Conservation (phyloP, 2,113 vertebrate species). For the Girardinichthys multiradiatus region DNA sequence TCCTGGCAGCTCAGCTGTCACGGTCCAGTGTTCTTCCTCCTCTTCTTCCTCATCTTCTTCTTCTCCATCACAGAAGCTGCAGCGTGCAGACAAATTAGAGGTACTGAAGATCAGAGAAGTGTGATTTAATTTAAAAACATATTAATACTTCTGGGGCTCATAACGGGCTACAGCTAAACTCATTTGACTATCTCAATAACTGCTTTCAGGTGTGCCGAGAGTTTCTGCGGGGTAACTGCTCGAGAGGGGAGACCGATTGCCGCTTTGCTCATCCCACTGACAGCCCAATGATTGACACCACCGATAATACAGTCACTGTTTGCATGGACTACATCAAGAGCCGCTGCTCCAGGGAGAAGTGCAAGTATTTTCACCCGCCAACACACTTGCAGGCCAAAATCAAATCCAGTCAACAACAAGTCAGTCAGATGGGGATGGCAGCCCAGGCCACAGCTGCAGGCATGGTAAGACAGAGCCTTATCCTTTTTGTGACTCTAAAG, state of each 20-base stretch:
- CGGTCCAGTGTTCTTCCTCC: conserved; percentile 87
- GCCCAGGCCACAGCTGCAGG: conserved; percentile 92
- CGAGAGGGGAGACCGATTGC: conserved; percentile 95
- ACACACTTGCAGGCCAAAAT: conserved; percentile 99
- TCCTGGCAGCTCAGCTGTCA: conserved; percentile 88
- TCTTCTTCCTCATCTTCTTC: conserved; percentile 75
- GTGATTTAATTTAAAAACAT: conserved; percentile 7
- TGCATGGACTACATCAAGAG: conserved; percentile 99
- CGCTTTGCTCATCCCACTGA: conserved; percentile 95
- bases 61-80: conserved; percentile 91
- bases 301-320: conserved; percentile 96
- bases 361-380: conserved; percentile 99
- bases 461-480: conserved; percentile 84
- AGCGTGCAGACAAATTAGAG: conserved; percentile 95
- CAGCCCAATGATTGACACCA: conserved; percentile 96
- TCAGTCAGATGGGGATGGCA: conserved; percentile 89
- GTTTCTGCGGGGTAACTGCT: conserved; percentile 95
- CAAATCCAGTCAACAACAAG: conserved; percentile 96
- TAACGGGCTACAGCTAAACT: neutral
- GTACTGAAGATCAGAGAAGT: conserved; percentile 68
- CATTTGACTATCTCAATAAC: neutral
- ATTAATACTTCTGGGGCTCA: neutral
- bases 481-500: conserved; percentile 3
- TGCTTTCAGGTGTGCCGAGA: conserved; percentile 90
- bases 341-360: conserved; percentile 99